Evolutionary conservation across 2,113 vertebrate genomes (phyloP).

Genomic region (Daubentonia madagascariensis): DNA sequence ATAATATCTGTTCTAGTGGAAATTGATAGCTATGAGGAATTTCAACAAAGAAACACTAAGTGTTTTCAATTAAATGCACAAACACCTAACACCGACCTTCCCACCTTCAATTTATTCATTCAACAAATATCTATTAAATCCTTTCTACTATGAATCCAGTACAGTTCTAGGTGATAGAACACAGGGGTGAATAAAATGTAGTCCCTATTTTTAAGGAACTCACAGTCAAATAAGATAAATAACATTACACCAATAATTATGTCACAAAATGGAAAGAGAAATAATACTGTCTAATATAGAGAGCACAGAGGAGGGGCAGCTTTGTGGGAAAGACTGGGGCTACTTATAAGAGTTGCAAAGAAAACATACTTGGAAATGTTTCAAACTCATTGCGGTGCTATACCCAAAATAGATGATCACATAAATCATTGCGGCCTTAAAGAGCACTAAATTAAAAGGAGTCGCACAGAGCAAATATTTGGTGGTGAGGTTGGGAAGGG

Average conservation of each 20-base stretch:
- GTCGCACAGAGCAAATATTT: not conserved
- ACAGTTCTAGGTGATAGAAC: not conserved
- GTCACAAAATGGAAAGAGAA: constrained; percentile 7
- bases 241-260: not conserved
- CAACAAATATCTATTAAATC: not conserved
- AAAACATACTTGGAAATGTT: not conserved
- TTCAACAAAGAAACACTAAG: not conserved
- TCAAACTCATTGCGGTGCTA: not conserved
- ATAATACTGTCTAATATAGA: not conserved
- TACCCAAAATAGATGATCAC: not conserved
- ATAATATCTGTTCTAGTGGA: not conserved
- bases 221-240: not conserved
- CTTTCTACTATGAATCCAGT: not conserved
- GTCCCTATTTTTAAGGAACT: not conserved
- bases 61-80: constrained; percentile 19
- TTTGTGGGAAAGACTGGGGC: not conserved
- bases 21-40: not conserved
- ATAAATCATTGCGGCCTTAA: not conserved
- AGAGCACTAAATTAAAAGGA: constrained; percentile 24
- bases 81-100: not conserved
- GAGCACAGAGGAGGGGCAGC: not conserved
- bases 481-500: not conserved
- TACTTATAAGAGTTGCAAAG: constrained; percentile 11
- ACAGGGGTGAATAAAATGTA: not conserved
- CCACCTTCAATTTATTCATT: not conserved